Evolutionary conservation across 2,888 invertebrate species (phyloP).

Genomic region (Hyles lineata): DNA sequence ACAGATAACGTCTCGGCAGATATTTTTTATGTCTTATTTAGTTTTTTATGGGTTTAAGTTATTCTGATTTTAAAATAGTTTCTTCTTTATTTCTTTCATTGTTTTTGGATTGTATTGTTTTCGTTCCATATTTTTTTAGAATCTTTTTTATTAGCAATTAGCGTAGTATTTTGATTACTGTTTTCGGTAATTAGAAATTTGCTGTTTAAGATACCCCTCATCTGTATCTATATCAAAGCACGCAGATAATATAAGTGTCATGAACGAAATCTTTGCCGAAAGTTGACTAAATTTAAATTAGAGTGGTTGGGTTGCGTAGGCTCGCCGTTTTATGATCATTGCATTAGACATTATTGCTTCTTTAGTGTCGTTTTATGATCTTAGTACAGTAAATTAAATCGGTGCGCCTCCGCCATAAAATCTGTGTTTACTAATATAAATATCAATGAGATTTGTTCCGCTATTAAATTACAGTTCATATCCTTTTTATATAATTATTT

Average conservation of each 20-base stretch:
- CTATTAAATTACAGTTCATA: constrained; percentile 18
- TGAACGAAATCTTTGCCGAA: neutral
- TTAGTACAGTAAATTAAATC: constrained; percentile 24
- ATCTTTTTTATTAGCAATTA: too few relatives aligned
- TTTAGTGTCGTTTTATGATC: constrained; percentile 23
- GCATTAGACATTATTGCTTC: constrained; percentile 32
- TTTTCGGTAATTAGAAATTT: too few relatives aligned
- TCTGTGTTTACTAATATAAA: constrained; percentile 5
- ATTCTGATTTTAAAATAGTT: too few relatives aligned
- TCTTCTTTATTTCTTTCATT: too few relatives aligned
- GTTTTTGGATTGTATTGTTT: too few relatives aligned
- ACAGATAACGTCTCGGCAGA: neutral
- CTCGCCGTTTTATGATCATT: constrained; percentile 33
- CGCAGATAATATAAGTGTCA: neutral
- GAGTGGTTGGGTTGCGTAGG: neutral
- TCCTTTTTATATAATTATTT: constrained; percentile 9
- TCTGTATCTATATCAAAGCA: too few relatives aligned
- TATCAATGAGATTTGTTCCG: constrained; percentile 19
- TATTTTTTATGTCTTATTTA: neutral
- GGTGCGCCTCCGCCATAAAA: constrained; percentile 19
- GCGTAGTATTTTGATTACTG: too few relatives aligned
- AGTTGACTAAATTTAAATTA: neutral
- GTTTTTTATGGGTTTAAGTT: neutral
- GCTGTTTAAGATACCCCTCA: neutral
- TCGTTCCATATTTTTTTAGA: too few relatives aligned